Percentiles rank a stretch among this genome's conserved stretches.
These are phyloP conservation scores for Brachyrhaphis roseni DNA, from an alignment of 2,797 vertebrate species.

Conservation along the genomic window DNA sequence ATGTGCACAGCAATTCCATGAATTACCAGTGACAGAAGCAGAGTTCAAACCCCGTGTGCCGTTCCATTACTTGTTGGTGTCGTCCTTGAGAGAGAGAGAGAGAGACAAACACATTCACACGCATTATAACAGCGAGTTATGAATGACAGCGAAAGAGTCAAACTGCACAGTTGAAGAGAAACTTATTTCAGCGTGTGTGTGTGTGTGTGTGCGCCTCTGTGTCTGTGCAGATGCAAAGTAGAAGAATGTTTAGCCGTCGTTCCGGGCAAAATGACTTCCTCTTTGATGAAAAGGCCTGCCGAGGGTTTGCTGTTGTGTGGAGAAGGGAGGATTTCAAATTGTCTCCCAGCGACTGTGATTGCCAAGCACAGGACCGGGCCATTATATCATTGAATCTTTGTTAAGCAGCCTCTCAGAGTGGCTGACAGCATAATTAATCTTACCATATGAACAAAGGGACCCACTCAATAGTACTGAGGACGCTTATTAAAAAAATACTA, in stretches of 20 bases:
- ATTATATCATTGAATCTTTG: slow-evolving; percentile 99
- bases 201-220: slow-evolving; percentile 16
- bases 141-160: slow-evolving; percentile 58
- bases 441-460: slow-evolving; percentile 99
- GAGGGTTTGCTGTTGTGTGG: slow-evolving; percentile 88
- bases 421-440: slow-evolving; percentile 99
- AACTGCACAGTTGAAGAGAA: slow-evolving; percentile 32
- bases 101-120: slow-evolving; percentile 32
- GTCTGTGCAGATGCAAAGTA: slow-evolving; percentile 40
- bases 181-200: slow-evolving; percentile 25
- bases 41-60: slow-evolving; percentile 75
- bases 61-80: slow-evolving; percentile 71
- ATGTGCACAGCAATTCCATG: slow-evolving; percentile 35
- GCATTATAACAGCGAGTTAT: slow-evolving; percentile 56
- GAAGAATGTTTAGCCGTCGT: slow-evolving; percentile 83
- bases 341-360: slow-evolving; percentile 99
- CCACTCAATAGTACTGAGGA: slow-evolving; percentile 99
- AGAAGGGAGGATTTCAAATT: slow-evolving; percentile 93
- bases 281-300: slow-evolving; percentile 93
- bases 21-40: slow-evolving; percentile 59
- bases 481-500: slow-evolving; percentile 99
- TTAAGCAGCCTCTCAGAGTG: slow-evolving; percentile 99
- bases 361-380: slow-evolving; percentile 93
- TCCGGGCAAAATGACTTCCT: slow-evolving; percentile 91
- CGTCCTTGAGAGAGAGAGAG: slow-evolving; percentile 67